These are phyloP conservation scores for Monochamus saltuarius DNA, from an alignment of 1,140 invertebrate genomes.

Conservation along the genomic window DNA sequence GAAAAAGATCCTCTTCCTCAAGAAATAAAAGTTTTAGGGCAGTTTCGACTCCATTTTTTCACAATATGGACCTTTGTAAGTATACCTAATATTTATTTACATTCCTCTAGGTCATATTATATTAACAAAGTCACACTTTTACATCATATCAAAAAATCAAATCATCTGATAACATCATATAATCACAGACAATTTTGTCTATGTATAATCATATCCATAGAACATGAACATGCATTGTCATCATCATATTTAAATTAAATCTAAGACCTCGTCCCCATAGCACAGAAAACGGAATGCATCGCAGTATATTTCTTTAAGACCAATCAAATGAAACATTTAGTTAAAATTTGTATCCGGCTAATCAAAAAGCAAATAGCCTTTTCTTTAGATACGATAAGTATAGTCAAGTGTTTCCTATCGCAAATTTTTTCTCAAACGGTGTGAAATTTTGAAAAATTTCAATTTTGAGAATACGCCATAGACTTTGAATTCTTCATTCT, in stretches of 20 bases:
- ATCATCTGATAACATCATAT: too few species aligned
- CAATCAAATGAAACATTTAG: too few species aligned
- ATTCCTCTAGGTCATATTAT: not conserved
- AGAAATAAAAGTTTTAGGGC: not conserved
- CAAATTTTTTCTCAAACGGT: too few species aligned
- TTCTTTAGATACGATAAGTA: too few species aligned
- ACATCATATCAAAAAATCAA: too few species aligned
- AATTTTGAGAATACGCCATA: not conserved
- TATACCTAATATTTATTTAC: not conserved
- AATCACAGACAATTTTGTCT: not conserved
- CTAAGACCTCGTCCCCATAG: too few species aligned
- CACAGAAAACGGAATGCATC: too few species aligned
- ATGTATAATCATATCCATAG: not conserved
- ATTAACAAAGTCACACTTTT: too few species aligned
- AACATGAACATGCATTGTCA: not conserved
- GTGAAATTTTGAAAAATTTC: not conserved
- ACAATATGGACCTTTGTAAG: slow-evolving; percentile 28
- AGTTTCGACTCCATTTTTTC: slow-evolving; percentile 19
- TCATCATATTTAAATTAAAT: not conserved
- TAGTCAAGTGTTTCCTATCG: too few species aligned
- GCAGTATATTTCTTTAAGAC: too few species aligned
- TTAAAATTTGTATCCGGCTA: too few species aligned
- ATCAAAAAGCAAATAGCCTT: too few species aligned
- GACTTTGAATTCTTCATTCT: not conserved
- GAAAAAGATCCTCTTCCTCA: not conserved